A percentile compares a stretch with the other conserved stretches of the same genome.
phyloP scores from a whole-genome alignment of 2,888 invertebrate species.

The Lamellibrachia columna region DNA sequence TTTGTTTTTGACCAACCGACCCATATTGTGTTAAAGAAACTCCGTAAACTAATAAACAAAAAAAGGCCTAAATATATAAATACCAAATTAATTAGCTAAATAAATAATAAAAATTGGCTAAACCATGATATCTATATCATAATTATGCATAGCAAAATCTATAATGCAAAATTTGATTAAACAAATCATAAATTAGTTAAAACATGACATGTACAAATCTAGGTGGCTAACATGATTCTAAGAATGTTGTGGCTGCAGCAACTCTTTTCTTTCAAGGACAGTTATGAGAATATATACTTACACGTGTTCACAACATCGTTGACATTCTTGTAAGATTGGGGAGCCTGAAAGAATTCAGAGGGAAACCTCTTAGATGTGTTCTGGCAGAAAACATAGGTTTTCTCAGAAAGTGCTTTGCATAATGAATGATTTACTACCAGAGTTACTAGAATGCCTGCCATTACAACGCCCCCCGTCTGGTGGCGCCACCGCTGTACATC shows the following conservation, averaged over 20 bases:
- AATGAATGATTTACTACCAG: neutral
- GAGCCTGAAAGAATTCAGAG: slow-evolving; percentile 71
- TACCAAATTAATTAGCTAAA: too few species aligned
- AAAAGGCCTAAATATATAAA: too few species aligned
- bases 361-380: neutral
- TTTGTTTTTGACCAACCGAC: too few species aligned
- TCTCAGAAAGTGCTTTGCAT: neutral
- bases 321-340: slow-evolving; percentile 99
- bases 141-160: too few species aligned
- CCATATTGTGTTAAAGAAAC: too few species aligned
- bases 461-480: neutral
- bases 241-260: neutral
- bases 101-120: too few species aligned
- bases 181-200: too few species aligned
- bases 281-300: slow-evolving; percentile 48
- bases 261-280: neutral
- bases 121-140: too few species aligned
- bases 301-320: slow-evolving; percentile 99
- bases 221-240: neutral
- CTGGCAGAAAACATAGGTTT: neutral
- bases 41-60: too few species aligned
- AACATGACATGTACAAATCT: too few species aligned
- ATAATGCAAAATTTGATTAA: too few species aligned
- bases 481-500: neutral
- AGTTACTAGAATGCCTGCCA: neutral